Conservation (phyloP, 2,113 vertebrate genomes). For the Nasalis larvatus region DNA sequence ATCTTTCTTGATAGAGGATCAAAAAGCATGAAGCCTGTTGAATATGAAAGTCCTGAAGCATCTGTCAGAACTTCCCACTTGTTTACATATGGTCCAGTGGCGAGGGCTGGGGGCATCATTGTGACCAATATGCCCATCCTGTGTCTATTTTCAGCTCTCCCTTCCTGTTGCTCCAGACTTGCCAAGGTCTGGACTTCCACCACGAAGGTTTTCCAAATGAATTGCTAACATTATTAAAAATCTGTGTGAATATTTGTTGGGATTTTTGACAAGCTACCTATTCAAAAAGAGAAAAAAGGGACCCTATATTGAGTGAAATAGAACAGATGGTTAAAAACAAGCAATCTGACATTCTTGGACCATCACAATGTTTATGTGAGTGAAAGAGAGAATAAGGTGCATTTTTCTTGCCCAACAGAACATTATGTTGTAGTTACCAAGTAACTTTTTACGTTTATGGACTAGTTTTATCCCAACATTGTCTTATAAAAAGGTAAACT, state of each 20-base stretch:
- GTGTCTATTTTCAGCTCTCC: neutral
- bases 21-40: neutral
- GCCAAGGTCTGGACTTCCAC: conserved; percentile 38
- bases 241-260: conserved; percentile 57
- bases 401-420: neutral
- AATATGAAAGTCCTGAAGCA: neutral
- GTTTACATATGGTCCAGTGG: neutral
- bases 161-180: neutral
- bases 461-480: neutral
- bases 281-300: conserved; percentile 60
- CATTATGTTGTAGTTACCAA: neutral
- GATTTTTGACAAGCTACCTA: conserved; percentile 61
- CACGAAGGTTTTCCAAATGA: conserved; percentile 50
- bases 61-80: neutral
- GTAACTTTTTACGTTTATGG: neutral
- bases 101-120: rapidly evolving
- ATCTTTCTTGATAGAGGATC: neutral
- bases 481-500: neutral
- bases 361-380: conserved; percentile 36
- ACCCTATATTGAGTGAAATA: conserved; percentile 45
- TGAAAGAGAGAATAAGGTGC: neutral
- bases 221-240: conserved; percentile 45
- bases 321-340: conserved; percentile 70
- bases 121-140: neutral
- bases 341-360: conserved; percentile 41